Evolutionary conservation across 2,797 vertebrate species (phyloP).

Genomic region (Manis pentadactyla): DNA sequence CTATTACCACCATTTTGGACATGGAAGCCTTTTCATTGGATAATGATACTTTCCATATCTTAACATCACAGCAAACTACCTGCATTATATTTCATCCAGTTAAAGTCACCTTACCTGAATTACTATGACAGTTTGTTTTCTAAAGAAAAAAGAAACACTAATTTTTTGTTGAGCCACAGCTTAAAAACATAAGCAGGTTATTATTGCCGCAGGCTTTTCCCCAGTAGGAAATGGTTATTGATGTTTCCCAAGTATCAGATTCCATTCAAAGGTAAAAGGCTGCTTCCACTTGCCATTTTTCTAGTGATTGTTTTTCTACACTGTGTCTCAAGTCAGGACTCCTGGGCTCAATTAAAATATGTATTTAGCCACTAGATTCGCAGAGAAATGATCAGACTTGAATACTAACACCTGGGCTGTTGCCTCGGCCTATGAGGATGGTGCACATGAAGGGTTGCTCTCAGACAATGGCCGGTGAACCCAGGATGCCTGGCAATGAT

Average conservation of each 20-base stretch:
- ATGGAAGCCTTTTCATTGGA: background rate
- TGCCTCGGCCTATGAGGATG: constrained; percentile 12
- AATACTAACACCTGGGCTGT: constrained; percentile 73
- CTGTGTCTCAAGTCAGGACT: constrained; percentile 77
- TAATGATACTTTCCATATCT: background rate
- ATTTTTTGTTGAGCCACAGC: constrained; percentile 48
- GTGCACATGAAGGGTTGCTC: background rate
- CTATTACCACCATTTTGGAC: background rate
- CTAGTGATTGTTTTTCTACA: constrained; percentile 69
- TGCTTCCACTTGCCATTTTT: constrained; percentile 72
- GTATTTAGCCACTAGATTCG: constrained; percentile 78
- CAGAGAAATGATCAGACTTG: constrained; percentile 68
- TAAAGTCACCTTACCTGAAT: constrained; percentile 35
- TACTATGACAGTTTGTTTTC: constrained; percentile 36
- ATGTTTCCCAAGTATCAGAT: constrained; percentile 70
- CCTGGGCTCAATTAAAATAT: constrained; percentile 83
- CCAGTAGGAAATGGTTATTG: constrained; percentile 74
- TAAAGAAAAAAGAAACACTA: constrained; percentile 55
- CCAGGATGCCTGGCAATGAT: background rate
- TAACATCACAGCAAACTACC: constrained; percentile 5
- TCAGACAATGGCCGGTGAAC: constrained; percentile 15
- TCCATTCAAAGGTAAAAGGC: constrained; percentile 76
- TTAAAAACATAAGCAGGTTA: constrained; percentile 71
- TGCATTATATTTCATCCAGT: constrained; percentile 21
- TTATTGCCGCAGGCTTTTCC: constrained; percentile 69